Evolutionary conservation across 2,888 invertebrate genomes (phyloP).

Genomic region (Rhagonycha lutea): DNA sequence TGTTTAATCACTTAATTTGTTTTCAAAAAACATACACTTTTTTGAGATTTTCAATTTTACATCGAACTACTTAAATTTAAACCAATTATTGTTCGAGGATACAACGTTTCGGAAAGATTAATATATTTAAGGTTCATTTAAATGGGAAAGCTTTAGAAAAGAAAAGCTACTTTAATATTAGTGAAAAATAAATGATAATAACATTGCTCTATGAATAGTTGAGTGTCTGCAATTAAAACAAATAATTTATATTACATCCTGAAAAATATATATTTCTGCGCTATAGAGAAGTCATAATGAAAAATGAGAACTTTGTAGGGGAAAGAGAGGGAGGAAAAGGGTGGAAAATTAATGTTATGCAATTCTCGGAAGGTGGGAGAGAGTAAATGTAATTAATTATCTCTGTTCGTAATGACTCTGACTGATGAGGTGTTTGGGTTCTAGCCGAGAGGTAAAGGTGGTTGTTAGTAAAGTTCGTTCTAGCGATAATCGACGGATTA

Average conservation of each 20-base stretch:
- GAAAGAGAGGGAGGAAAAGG: conserved; percentile 33
- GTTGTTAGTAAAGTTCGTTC: conserved; percentile 36
- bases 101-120: neutral
- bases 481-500: conserved; percentile 49
- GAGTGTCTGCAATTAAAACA: conserved; percentile 51
- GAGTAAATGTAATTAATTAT: conserved; percentile 68
- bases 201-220: conserved; percentile 44
- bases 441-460: conserved; percentile 38
- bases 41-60: too few relatives aligned
- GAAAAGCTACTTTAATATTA: neutral
- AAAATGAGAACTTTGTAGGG: conserved; percentile 53
- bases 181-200: conserved; percentile 28
- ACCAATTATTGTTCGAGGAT: neutral
- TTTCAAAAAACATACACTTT: neutral
- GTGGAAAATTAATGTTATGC: conserved; percentile 57
- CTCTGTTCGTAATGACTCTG: conserved; percentile 66
- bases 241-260: conserved; percentile 51
- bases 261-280: conserved; percentile 44
- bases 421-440: conserved; percentile 62
- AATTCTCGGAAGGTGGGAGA: conserved; percentile 60
- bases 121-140: neutral
- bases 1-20: neutral
- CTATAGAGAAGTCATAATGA: conserved; percentile 54
- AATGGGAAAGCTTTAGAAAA: neutral
- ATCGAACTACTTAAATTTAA: too few relatives aligned